Conservation (phyloP, 2,888 invertebrate genomes). For the Temnothorax ravouxi region DNA sequence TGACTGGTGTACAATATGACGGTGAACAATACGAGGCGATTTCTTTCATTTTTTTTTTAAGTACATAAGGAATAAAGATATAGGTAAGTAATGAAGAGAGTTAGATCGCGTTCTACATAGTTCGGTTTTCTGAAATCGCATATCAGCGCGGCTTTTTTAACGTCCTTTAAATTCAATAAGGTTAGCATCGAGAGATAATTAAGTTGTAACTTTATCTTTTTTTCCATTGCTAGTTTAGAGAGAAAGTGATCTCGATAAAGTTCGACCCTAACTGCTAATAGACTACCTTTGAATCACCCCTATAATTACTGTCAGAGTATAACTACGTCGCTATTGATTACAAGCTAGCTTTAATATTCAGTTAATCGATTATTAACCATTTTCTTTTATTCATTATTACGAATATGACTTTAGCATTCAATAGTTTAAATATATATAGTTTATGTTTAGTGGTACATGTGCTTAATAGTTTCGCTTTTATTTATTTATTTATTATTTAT, state of each 20-base stretch:
- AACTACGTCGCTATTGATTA: constrained; percentile 83
- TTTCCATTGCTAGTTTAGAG: constrained; percentile 79
- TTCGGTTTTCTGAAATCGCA: constrained; percentile 65
- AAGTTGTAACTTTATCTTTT: constrained; percentile 53
- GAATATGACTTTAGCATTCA: constrained; percentile 85
- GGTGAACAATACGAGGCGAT: constrained; percentile 74
- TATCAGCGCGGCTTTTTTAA: constrained; percentile 38
- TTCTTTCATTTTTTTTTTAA: constrained; percentile 59
- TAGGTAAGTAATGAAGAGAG: constrained; percentile 77
- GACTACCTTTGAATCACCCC: constrained; percentile 82
- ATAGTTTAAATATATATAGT: constrained; percentile 86
- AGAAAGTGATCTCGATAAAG: constrained; percentile 85
- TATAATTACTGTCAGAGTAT: constrained; percentile 82
- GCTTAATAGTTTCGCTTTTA: constrained; percentile 66
- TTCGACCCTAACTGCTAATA: constrained; percentile 82
- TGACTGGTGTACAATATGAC: constrained; percentile 66
- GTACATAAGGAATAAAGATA: constrained; percentile 73
- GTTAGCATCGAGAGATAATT: constrained; percentile 56
- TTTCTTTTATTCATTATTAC: constrained; percentile 79
- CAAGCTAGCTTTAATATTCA: constrained; percentile 83
- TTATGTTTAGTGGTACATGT: constrained; percentile 85
- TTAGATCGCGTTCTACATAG: constrained; percentile 74
- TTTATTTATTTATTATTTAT: constrained; percentile 64
- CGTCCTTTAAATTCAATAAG: constrained; percentile 49
- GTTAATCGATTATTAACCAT: constrained; percentile 83